Evolutionary conservation across 2,888 invertebrate genomes (phyloP).

Genomic region (Lasioglossum zephyrum): DNA sequence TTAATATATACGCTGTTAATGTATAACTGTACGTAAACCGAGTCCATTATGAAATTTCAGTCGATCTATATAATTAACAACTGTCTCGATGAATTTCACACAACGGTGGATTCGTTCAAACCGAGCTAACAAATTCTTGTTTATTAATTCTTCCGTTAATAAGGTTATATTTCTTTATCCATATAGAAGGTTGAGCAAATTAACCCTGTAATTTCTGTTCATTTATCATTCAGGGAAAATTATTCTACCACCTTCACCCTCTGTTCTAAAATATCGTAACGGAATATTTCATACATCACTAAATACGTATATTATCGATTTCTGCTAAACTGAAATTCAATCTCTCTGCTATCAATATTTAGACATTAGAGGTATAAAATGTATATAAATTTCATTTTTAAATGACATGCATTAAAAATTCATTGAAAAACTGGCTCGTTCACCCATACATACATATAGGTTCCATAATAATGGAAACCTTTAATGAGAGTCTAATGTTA

Average conservation of each 20-base stretch:
- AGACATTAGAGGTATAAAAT: too few relatives aligned
- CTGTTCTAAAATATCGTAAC: background rate
- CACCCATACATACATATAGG: too few relatives aligned
- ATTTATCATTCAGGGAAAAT: background rate
- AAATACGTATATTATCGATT: background rate
- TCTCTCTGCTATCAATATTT: background rate
- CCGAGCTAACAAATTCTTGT: constrained; percentile 5
- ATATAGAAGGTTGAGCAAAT: background rate
- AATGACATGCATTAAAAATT: too few relatives aligned
- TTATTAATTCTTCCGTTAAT: background rate
- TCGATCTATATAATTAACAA: background rate
- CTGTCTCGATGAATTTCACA: constrained; percentile 17
- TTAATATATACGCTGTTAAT: background rate
- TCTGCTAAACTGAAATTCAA: background rate
- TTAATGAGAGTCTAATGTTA: too few relatives aligned
- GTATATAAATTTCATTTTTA: too few relatives aligned
- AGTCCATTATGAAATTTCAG: constrained; percentile 7
- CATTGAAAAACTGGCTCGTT: too few relatives aligned
- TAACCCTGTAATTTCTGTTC: background rate
- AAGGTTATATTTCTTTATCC: background rate
- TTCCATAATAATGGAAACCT: too few relatives aligned
- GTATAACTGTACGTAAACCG: background rate
- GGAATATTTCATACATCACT: background rate
- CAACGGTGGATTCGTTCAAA: background rate
- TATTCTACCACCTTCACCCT: background rate